Conservation (phyloP, 1,140 invertebrate genomes). For the Drosophila malerkotliana region DNA sequence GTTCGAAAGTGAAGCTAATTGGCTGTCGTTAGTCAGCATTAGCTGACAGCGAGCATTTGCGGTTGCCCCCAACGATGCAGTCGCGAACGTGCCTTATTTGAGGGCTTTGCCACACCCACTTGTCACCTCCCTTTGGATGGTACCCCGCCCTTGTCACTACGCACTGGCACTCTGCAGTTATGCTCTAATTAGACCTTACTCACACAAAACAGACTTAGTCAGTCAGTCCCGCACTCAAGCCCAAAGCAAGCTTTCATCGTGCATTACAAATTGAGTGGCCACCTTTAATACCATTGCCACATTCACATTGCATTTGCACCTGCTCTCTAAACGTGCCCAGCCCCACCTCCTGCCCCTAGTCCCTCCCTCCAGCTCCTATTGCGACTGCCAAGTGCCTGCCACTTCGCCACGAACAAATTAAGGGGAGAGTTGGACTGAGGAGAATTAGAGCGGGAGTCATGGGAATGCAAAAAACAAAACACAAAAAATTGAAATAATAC, state of each 20-base stretch:
- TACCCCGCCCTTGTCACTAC: not conserved
- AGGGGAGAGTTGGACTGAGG: constrained; percentile 22
- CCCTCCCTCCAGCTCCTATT: constrained; percentile 17
- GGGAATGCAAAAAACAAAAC: constrained; percentile 46
- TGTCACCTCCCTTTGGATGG: not conserved
- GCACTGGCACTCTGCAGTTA: constrained; percentile 31
- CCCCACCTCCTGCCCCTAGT: not conserved
- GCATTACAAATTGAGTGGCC: constrained; percentile 61
- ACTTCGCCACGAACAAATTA: constrained; percentile 67
- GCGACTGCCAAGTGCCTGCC: constrained; percentile 67
- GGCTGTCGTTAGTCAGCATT: constrained; percentile 35
- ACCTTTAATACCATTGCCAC: constrained; percentile 49
- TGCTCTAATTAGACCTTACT: constrained; percentile 65
- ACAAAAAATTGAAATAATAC: constrained; percentile 21
- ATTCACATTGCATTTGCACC: constrained; percentile 32
- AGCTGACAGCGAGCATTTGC: constrained; percentile 14
- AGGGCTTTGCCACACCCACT: not conserved
- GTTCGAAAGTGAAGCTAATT: constrained; percentile 36
- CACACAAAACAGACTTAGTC: constrained; percentile 11
- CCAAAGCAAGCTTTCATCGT: constrained; percentile 43
- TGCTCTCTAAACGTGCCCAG: constrained; percentile 9
- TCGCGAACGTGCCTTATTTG: constrained; percentile 17
- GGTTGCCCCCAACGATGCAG: constrained; percentile 3
- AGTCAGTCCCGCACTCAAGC: constrained; percentile 5
- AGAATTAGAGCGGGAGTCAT: constrained; percentile 26